Evolutionary conservation across 2,113 vertebrate genomes (phyloP).

Genomic region (Orycteropus afer): DNA sequence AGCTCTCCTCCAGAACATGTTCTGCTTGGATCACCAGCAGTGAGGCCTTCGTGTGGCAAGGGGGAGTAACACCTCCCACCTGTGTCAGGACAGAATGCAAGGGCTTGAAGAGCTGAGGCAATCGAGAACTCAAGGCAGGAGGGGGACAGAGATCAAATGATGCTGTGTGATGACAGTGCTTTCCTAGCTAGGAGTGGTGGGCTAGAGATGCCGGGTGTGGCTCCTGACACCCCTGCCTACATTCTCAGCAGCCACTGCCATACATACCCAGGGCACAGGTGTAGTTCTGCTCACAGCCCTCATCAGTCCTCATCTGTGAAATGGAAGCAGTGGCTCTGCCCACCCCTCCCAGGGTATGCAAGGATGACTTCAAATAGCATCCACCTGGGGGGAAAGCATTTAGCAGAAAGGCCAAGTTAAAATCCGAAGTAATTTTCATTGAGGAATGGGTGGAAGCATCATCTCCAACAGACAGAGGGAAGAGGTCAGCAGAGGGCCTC

Average conservation of each 20-base stretch:
- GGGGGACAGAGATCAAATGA: rapidly evolving
- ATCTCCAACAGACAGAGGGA: background rate
- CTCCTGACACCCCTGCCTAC: background rate
- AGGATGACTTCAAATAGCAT: background rate
- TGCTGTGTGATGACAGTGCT: background rate
- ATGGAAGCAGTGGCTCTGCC: background rate
- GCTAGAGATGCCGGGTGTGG: background rate
- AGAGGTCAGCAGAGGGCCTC: background rate
- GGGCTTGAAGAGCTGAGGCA: background rate
- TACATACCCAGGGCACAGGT: background rate
- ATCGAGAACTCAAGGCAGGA: background rate
- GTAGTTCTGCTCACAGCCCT: background rate
- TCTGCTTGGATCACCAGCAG: background rate
- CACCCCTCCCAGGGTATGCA: background rate
- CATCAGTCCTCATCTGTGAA: background rate
- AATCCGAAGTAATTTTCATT: background rate
- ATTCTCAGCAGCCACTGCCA: background rate
- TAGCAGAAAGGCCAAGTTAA: background rate
- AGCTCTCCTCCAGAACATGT: too few species aligned
- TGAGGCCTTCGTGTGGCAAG: background rate
- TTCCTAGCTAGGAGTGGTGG: background rate
- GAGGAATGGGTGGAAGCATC: background rate
- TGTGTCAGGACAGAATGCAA: rapidly evolving
- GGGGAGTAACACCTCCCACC: too few species aligned
- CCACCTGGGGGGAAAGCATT: background rate